Conservation (phyloP, 1,140 invertebrate genomes). For the Panagrolaimus sp. region DNA sequence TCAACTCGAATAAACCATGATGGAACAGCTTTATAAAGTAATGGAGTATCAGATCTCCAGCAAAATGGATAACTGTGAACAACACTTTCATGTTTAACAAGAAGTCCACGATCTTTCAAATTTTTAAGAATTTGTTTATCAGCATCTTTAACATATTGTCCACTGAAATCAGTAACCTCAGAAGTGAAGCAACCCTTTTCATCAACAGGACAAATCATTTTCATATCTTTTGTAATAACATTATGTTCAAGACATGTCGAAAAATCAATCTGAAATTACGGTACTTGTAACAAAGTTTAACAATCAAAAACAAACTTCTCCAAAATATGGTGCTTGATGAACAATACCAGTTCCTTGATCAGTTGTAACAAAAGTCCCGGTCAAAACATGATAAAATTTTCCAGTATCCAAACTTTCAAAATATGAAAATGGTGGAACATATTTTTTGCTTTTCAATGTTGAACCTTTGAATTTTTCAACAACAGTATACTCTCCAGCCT, state of each 20-base stretch:
- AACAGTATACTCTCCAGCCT: constrained; percentile 61
- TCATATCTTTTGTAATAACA: constrained; percentile 68
- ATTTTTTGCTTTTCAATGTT: constrained; percentile 74
- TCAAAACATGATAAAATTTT: constrained; percentile 76
- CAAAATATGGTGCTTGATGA: constrained; percentile 97
- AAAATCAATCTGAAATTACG: constrained; percentile 71
- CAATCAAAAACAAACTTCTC: constrained; percentile 71
- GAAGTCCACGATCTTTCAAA: constrained; percentile 71
- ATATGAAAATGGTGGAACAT: constrained; percentile 86
- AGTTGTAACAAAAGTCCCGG: constrained; percentile 85
- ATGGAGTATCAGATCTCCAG: constrained; percentile 95
- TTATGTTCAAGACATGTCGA: constrained; percentile 76
- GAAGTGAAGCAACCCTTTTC: constrained; percentile 77
- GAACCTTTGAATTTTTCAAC: constrained; percentile 70
- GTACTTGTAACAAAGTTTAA: not conserved
- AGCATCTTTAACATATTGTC: constrained; percentile 84
- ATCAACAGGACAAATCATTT: constrained; percentile 90
- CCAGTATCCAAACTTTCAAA: constrained; percentile 65
- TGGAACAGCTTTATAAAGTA: constrained; percentile 94
- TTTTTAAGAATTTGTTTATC: constrained; percentile 78
- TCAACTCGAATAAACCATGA: constrained; percentile 97
- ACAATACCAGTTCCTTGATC: constrained; percentile 98
- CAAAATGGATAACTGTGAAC: constrained; percentile 97
- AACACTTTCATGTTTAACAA: constrained; percentile 68
- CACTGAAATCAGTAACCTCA: constrained; percentile 80